These are phyloP conservation scores for Atherinosoma microstoma DNA, from an alignment of 2,797 vertebrate species.

Conservation along the genomic window DNA sequence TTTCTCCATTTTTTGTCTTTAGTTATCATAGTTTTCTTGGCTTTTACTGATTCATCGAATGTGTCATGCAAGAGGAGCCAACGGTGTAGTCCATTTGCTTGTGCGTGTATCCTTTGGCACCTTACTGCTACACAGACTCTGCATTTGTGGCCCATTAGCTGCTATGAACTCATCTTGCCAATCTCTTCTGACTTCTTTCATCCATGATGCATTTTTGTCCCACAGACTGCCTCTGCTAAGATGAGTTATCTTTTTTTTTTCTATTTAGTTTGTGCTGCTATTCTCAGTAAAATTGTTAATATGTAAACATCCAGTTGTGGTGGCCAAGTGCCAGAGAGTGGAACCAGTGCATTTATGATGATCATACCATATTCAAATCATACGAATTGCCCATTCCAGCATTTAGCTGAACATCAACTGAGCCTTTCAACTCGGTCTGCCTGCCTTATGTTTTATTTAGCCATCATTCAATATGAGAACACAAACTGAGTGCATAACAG, in stretches of 20 bases:
- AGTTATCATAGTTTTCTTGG: neutral
- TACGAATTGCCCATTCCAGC: slow-evolving; percentile 22
- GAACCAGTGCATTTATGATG: slow-evolving; percentile 25
- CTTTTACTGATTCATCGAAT: neutral
- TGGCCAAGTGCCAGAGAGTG: slow-evolving; percentile 43
- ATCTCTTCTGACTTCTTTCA: slow-evolving; percentile 16
- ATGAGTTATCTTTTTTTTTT: neutral
- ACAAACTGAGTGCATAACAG: slow-evolving; percentile 39
- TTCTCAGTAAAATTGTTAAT: slow-evolving; percentile 5
- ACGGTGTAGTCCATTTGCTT: neutral
- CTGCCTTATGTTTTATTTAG: slow-evolving; percentile 57
- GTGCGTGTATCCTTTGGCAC: neutral
- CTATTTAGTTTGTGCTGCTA: slow-evolving; percentile 9
- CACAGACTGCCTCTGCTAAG: slow-evolving; percentile 13
- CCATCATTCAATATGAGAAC: slow-evolving; percentile 37
- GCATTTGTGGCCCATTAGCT: slow-evolving; percentile 25
- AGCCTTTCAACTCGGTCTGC: slow-evolving; percentile 37
- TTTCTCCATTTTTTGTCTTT: neutral
- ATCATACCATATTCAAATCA: slow-evolving; percentile 41
- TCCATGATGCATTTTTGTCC: slow-evolving; percentile 27
- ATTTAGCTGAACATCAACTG: slow-evolving; percentile 43
- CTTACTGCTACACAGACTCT: slow-evolving; percentile 8
- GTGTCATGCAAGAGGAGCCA: neutral
- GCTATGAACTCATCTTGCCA: slow-evolving; percentile 21
- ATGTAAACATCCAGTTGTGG: slow-evolving; percentile 21